phyloP scores from a whole-genome alignment of 2,113 vertebrate species.

The Pelmatolapia mariae region DNA sequence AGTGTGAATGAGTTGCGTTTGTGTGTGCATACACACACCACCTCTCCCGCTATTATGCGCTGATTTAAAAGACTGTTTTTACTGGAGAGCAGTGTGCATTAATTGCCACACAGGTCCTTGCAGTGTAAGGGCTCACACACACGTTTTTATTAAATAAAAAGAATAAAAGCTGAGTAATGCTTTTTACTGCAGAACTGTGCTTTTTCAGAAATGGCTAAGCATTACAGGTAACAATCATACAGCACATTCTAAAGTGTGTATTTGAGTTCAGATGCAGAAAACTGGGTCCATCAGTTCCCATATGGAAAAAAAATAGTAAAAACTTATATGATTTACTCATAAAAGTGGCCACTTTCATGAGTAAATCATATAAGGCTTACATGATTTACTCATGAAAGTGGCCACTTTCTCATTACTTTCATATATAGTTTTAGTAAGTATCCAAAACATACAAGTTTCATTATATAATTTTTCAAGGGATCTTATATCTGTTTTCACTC shows the following conservation, averaged over 20 bases:
- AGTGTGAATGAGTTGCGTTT: not conserved
- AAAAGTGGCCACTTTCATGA: too few relatives aligned
- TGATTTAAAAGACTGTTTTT: not conserved
- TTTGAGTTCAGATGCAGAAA: not conserved
- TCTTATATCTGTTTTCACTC: too few relatives aligned
- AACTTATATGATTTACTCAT: too few relatives aligned
- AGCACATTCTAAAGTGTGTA: not conserved
- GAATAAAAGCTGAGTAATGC: not conserved
- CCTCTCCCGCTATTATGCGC: not conserved
- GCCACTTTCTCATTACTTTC: too few relatives aligned
- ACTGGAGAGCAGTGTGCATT: conserved; percentile 1
- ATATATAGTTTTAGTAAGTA: too few relatives aligned
- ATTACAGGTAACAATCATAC: not conserved
- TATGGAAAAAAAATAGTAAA: too few relatives aligned
- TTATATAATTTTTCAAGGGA: too few relatives aligned
- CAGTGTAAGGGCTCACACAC: not conserved
- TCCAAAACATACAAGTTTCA: too few relatives aligned
- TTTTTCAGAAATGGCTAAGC: not conserved
- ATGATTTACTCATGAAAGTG: too few relatives aligned
- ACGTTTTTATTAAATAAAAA: not conserved
- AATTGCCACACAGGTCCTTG: not conserved
- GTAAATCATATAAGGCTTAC: too few relatives aligned
- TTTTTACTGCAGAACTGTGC: not conserved
- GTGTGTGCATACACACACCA: not conserved
- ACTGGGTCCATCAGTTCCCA: not conserved